These are phyloP conservation scores for Cataglyphis livida DNA, from an alignment of 2,888 invertebrate species.

Conservation along the genomic window DNA sequence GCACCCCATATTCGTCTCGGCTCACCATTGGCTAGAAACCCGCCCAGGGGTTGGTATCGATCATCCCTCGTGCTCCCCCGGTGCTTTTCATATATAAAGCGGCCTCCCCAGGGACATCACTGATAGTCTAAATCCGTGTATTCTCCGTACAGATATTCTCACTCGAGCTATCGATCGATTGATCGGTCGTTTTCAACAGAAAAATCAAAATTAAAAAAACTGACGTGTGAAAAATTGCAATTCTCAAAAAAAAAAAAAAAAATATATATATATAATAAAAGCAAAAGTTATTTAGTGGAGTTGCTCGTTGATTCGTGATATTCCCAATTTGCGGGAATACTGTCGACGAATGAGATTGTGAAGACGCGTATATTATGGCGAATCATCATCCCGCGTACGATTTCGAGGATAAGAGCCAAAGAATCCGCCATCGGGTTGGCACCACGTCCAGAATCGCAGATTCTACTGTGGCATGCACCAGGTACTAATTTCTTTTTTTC, in stretches of 20 bases:
- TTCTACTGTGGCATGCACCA: slow-evolving; percentile 79
- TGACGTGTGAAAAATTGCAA: neutral
- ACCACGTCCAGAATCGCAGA: slow-evolving; percentile 81
- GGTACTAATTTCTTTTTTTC: slow-evolving; percentile 56
- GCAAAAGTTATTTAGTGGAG: neutral
- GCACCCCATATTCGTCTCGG: slow-evolving; percentile 54
- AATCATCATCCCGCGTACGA: slow-evolving; percentile 81
- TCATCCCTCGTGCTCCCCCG: slow-evolving; percentile 73
- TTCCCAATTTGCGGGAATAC: slow-evolving; percentile 32
- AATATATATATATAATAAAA: neutral
- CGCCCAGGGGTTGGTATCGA: slow-evolving; percentile 84
- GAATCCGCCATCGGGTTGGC: slow-evolving; percentile 80
- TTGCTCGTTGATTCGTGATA: slow-evolving; percentile 14
- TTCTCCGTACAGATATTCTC: slow-evolving; percentile 17
- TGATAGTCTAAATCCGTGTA: slow-evolving; percentile 71
- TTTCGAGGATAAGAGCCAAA: slow-evolving; percentile 83
- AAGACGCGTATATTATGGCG: slow-evolving; percentile 75
- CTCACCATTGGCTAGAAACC: slow-evolving; percentile 76
- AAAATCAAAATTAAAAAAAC: neutral
- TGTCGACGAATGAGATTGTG: slow-evolving; percentile 64
- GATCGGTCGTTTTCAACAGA: neutral
- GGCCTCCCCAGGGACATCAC: slow-evolving; percentile 75
- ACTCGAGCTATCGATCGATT: slow-evolving; percentile 11
- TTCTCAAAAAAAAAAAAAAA: neutral
- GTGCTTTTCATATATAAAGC: slow-evolving; percentile 78